Percentiles rank a stretch among this genome's conserved stretches.
phyloP scores from a whole-genome alignment of 2,888 invertebrate genomes.

The Tinea semifulvella region DNA sequence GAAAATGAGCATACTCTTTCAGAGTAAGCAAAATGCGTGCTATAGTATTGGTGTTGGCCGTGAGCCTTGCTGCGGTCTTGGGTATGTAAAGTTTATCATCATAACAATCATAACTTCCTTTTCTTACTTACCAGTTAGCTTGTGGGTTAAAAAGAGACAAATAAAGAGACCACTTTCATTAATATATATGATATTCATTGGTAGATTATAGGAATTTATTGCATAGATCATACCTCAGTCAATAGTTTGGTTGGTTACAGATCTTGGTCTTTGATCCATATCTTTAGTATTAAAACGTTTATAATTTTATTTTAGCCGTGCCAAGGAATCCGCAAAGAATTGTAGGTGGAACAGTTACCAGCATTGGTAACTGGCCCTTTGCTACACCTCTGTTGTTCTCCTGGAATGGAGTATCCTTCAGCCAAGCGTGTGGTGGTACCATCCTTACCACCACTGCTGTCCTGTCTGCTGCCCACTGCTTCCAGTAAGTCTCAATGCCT shows the following conservation, averaged over 20 bases:
- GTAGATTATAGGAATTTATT: no score
- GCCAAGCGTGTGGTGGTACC: slow-evolving; percentile 23
- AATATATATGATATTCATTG: no score
- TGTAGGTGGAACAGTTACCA: slow-evolving; percentile 13
- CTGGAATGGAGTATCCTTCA: slow-evolving; percentile 2
- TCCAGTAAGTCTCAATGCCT: slow-evolving; percentile 23
- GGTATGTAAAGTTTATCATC: no score
- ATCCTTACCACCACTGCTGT: slow-evolving; percentile 29
- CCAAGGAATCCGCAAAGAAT: slow-evolving; percentile 12
- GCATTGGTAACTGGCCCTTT: slow-evolving; percentile 12
- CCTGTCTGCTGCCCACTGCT: slow-evolving; percentile 33
- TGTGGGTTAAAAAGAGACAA: no score
- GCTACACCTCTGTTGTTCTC: slow-evolving; percentile 3
- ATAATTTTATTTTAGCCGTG: slow-evolving; percentile 11
- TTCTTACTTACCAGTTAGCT: no score
- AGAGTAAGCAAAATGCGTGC: slow-evolving; percentile 8
- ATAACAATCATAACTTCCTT: no score
- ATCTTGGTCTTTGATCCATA: no score
- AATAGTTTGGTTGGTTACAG: no score
- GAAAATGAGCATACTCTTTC: neutral
- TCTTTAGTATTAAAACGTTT: no score
- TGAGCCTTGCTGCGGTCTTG: slow-evolving; percentile 13
- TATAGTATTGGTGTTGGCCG: slow-evolving; percentile 8
- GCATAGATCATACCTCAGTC: no score
- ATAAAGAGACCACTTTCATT: no score